phyloP scores from a whole-genome alignment of 2,797 vertebrate species.

The Hipposideros larvatus region DNA sequence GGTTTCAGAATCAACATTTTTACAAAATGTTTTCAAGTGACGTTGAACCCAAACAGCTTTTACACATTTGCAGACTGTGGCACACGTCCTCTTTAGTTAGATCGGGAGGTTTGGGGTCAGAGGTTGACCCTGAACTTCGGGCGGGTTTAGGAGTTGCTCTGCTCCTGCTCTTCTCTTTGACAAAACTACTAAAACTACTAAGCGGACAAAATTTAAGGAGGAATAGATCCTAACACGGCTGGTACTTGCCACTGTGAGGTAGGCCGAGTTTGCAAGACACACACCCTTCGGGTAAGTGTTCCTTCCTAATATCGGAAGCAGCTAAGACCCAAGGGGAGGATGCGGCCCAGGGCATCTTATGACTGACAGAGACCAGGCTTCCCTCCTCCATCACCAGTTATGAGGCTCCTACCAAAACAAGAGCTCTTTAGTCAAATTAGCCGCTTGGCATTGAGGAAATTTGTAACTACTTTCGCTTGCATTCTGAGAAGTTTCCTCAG shows the following conservation, averaged over 20 bases:
- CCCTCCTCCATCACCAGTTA: background rate
- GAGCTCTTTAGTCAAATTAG: background rate
- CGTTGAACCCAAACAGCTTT: background rate
- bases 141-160: no score
- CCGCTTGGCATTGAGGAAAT: background rate
- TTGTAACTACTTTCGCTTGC: background rate
- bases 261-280: background rate
- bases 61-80: background rate
- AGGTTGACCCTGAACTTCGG: background rate
- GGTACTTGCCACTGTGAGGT: background rate
- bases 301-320: background rate
- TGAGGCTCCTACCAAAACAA: background rate
- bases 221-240: no score
- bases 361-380: background rate
- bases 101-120: background rate
- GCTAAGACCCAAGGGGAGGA: background rate
- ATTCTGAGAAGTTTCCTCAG: background rate
- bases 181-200: background rate
- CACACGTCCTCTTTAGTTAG: accelerated
- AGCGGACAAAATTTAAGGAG: background rate
- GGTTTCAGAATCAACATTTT: background rate
- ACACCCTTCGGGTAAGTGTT: background rate
- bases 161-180: background rate
- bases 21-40: background rate
- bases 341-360: background rate